These are phyloP conservation scores for Erebia aethiops DNA, from an alignment of 2,888 invertebrate species.

Conservation along the genomic window DNA sequence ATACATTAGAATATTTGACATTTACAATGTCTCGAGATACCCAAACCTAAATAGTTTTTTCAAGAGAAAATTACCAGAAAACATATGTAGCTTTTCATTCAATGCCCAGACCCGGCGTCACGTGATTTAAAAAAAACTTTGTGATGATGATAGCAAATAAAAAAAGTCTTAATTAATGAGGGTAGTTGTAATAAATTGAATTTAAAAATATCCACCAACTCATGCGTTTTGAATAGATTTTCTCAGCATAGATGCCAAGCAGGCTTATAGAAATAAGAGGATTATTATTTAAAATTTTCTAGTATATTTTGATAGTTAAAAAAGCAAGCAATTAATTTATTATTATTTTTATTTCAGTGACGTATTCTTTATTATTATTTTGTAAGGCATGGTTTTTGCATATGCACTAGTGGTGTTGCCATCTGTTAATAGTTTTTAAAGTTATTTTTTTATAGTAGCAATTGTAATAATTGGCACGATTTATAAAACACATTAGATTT, in stretches of 20 bases:
- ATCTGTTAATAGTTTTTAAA: constrained; percentile 19
- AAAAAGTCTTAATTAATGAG: neutral
- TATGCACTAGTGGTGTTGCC: constrained; percentile 22
- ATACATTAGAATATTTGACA: no score
- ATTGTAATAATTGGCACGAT: neutral
- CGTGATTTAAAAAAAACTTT: no score
- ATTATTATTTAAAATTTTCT: neutral
- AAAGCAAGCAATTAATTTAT: constrained; percentile 7
- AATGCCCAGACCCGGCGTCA: no score
- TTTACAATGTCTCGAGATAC: neutral
- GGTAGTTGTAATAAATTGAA: neutral
- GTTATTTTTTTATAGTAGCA: neutral
- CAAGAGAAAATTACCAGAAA: neutral
- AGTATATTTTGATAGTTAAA: neutral
- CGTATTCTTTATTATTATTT: neutral
- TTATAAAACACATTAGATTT: neutral
- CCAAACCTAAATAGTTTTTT: neutral
- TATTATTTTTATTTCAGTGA: constrained; percentile 16
- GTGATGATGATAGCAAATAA: no score
- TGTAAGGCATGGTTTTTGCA: constrained; percentile 11
- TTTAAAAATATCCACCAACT: constrained; percentile 1
- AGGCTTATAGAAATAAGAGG: neutral
- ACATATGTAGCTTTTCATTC: no score
- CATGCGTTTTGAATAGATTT: neutral
- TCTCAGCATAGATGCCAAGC: constrained; percentile 2